Evolutionary conservation across 2,888 invertebrate genomes (phyloP).

Genomic region (Lingula anatina): DNA sequence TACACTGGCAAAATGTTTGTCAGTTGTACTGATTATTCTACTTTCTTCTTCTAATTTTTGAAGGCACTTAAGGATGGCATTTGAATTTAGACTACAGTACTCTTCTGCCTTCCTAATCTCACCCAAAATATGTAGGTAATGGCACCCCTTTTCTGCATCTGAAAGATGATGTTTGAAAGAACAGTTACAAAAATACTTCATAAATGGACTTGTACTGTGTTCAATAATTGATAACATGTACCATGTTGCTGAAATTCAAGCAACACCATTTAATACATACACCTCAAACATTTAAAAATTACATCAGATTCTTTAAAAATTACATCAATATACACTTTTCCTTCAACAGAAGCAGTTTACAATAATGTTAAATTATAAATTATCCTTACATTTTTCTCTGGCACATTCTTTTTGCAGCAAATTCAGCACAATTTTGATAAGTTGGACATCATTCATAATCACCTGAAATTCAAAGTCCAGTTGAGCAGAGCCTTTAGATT

Average conservation of each 20-base stretch:
- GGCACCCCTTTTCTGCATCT: conserved; percentile 28
- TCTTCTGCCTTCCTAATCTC: conserved; percentile 17
- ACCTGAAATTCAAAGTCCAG: conserved; percentile 11
- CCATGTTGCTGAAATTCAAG: too few species aligned
- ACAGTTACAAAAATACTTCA: too few species aligned
- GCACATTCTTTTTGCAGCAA: conserved; percentile 15
- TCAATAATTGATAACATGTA: too few species aligned
- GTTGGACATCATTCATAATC: conserved; percentile 11
- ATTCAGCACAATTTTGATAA: conserved; percentile 13
- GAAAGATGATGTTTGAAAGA: too few species aligned
- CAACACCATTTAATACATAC: too few species aligned
- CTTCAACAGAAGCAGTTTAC: too few species aligned
- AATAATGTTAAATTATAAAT: too few species aligned
- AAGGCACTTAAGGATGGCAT: conserved; percentile 20
- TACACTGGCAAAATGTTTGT: conserved; percentile 9
- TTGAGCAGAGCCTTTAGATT: too few species aligned
- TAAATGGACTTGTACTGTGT: too few species aligned
- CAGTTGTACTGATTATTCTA: conserved; percentile 21
- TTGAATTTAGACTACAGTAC: conserved; percentile 19
- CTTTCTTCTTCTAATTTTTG: conserved; percentile 25
- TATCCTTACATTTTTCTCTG: conserved; percentile 19
- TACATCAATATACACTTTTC: too few species aligned
- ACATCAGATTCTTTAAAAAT: too few species aligned
- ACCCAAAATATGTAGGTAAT: conserved; percentile 20
- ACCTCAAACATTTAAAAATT: too few species aligned